phyloP scores from a whole-genome alignment of 2,888 invertebrate genomes.

The Agonopterix arenella region DNA sequence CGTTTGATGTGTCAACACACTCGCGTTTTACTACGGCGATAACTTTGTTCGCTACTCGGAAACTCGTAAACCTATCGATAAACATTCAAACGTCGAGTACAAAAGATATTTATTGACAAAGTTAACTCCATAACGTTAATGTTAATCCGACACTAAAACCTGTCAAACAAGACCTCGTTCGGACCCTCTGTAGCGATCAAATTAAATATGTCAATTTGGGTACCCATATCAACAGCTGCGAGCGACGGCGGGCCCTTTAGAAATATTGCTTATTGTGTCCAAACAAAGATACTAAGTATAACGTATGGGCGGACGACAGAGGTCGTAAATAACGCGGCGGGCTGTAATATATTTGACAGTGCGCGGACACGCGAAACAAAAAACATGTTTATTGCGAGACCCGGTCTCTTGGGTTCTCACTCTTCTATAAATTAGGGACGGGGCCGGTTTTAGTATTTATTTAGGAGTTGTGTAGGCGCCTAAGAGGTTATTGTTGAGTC shows the following conservation, averaged over 20 bases:
- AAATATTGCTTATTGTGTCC: constrained; percentile 78
- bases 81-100: constrained; percentile 22
- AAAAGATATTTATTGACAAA: constrained; percentile 50
- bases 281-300: constrained; percentile 78
- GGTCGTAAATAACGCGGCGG: constrained; percentile 75
- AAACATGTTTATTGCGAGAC: constrained; percentile 74
- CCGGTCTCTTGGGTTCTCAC: constrained; percentile 34
- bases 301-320: constrained; percentile 75
- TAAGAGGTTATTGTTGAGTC: background rate
- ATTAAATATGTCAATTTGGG: constrained; percentile 77
- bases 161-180: constrained; percentile 64
- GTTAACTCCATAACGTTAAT: constrained; percentile 62
- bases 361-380: constrained; percentile 76
- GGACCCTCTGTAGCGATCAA: constrained; percentile 70
- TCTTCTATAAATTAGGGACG: constrained; percentile 57
- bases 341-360: constrained; percentile 77
- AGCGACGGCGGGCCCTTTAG: constrained; percentile 73
- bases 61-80: constrained; percentile 32
- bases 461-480: constrained; percentile 33
- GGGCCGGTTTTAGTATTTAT: constrained; percentile 49
- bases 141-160: constrained; percentile 75
- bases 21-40: constrained; percentile 10
- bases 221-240: constrained; percentile 77
- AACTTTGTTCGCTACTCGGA: constrained; percentile 19
- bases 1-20: constrained; percentile 59